Conservation (phyloP, 2,888 invertebrate species). For the Ectemnius cavifrons region DNA sequence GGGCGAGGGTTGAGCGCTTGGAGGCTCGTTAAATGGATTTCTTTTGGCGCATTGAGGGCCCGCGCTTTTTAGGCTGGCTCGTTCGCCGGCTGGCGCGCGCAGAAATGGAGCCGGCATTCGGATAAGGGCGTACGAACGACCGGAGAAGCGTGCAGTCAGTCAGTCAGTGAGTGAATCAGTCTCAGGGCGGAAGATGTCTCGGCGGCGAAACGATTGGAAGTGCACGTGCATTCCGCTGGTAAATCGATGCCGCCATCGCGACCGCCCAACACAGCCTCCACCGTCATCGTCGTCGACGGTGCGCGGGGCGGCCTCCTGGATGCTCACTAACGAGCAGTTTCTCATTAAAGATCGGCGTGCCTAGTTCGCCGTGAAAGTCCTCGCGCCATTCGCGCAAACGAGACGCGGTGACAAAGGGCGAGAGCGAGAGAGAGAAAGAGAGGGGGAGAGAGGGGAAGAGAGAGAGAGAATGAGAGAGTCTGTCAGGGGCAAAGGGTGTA, state of each 20-base stretch:
- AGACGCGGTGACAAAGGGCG: conserved; percentile 11
- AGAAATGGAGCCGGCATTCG: conserved; percentile 15
- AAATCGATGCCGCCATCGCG: conserved; percentile 25
- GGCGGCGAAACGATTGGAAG: conserved; percentile 15
- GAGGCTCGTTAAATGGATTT: conserved; percentile 18
- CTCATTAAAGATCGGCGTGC: conserved; percentile 40
- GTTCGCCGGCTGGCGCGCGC: conserved; percentile 24
- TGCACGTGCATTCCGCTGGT: conserved; percentile 20
- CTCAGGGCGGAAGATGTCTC: background rate
- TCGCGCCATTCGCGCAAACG: conserved; percentile 8
- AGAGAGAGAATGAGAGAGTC: conserved; percentile 48
- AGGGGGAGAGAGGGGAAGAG: conserved; percentile 31
- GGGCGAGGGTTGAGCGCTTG: background rate
- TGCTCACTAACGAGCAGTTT: conserved; percentile 41
- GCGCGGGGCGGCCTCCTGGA: conserved; percentile 19
- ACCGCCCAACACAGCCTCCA: background rate
- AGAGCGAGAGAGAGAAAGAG: conserved; percentile 11
- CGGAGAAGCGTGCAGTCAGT: conserved; percentile 4
- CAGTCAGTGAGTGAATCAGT: background rate
- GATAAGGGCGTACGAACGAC: background rate
- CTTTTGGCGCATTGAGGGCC: background rate
- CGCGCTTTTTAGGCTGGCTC: conserved; percentile 3
- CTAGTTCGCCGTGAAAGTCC: conserved; percentile 27
- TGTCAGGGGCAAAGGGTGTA: conserved; percentile 42
- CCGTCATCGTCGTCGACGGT: too few relatives aligned